phyloP scores from a whole-genome alignment of 2,113 vertebrate genomes.

The Pelvicachromis taeniatus region DNA sequence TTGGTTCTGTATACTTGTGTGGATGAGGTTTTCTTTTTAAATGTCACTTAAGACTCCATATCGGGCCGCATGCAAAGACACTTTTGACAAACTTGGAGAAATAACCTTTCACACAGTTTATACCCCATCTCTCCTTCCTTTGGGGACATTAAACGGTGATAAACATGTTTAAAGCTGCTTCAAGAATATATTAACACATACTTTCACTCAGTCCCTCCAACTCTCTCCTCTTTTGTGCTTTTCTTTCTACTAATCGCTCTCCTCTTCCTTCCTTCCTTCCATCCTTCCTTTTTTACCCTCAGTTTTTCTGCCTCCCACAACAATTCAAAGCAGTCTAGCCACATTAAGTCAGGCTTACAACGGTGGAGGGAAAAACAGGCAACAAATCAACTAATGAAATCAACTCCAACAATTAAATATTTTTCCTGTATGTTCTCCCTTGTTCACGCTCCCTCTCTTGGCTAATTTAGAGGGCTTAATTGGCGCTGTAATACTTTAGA shows the following conservation, averaged over 20 bases:
- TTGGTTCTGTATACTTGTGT: background rate
- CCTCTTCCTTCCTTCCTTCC: background rate
- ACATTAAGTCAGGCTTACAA: background rate
- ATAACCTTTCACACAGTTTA: background rate
- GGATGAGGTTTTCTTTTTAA: conserved; percentile 14
- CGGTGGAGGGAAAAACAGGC: background rate
- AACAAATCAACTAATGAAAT: conserved; percentile 33
- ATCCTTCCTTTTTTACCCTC: background rate
- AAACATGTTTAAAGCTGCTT: conserved; percentile 1
- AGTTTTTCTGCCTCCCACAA: background rate
- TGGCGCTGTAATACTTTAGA: conserved; percentile 30
- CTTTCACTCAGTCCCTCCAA: background rate
- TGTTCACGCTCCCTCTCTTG: background rate
- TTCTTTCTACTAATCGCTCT: background rate
- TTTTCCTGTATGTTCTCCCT: background rate
- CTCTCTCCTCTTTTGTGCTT: background rate
- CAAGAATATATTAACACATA: background rate
- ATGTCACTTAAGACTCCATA: background rate
- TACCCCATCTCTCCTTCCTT: background rate
- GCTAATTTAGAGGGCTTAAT: conserved; percentile 31
- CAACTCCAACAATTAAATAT: conserved; percentile 26
- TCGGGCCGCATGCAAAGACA: background rate
- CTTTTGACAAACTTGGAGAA: background rate
- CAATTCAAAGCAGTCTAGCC: background rate
- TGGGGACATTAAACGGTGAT: background rate